Evolutionary conservation across 2,113 vertebrate genomes (phyloP).

Genomic region (Platysternon megacephalum): DNA sequence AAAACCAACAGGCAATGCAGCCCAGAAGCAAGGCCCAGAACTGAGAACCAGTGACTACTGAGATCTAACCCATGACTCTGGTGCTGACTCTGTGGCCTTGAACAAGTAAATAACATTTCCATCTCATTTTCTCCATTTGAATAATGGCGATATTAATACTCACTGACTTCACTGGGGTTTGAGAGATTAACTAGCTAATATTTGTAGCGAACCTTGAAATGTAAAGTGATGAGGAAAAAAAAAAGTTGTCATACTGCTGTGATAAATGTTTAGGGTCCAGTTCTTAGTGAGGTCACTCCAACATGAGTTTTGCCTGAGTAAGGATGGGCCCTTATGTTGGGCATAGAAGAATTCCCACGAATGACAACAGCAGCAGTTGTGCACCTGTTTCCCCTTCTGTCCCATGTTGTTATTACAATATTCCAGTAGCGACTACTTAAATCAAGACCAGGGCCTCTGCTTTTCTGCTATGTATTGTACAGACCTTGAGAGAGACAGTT

Average conservation of each 20-base stretch:
- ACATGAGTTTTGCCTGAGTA: neutral
- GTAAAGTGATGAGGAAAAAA: neutral
- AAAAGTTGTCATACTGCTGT: neutral
- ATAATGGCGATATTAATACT: neutral
- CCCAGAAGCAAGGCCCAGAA: neutral
- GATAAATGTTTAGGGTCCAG: neutral
- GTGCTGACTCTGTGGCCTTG: neutral
- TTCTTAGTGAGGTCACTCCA: neutral
- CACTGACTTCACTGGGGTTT: neutral
- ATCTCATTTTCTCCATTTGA: neutral
- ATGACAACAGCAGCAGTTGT: neutral
- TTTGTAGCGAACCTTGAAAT: neutral
- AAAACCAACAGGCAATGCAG: constrained; percentile 26
- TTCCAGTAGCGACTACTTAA: neutral
- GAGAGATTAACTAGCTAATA: neutral
- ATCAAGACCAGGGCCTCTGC: neutral
- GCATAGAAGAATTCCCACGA: neutral
- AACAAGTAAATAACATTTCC: neutral
- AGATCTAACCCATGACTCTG: neutral
- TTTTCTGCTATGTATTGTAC: neutral
- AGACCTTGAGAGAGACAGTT: neutral
- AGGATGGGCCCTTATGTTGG: neutral
- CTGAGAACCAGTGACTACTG: neutral
- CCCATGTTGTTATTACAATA: neutral
- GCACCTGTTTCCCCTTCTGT: neutral